phyloP scores from a whole-genome alignment of 2,888 invertebrate species.

The Biston betularia region DNA sequence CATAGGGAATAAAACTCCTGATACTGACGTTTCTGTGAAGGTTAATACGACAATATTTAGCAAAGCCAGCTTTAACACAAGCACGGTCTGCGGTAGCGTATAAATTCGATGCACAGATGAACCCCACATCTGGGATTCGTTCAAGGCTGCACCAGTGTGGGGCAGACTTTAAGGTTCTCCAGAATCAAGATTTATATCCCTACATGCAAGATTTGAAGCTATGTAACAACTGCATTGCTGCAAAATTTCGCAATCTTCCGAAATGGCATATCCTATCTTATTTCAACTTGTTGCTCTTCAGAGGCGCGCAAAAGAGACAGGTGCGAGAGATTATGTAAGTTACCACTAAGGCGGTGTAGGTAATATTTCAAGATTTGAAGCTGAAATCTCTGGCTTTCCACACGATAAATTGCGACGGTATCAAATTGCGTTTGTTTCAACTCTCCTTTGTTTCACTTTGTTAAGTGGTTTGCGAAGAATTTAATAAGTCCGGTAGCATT shows the following conservation, averaged over 20 bases:
- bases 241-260: slow-evolving; percentile 32
- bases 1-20: no score
- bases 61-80: no score
- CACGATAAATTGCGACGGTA: slow-evolving; percentile 29
- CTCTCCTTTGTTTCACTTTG: slow-evolving; percentile 6
- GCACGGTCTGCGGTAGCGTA: no score
- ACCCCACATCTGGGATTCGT: no score
- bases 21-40: no score
- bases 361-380: slow-evolving; percentile 38
- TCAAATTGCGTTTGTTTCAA: slow-evolving; percentile 21
- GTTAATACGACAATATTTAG: no score
- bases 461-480: neutral
- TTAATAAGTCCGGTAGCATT: neutral
- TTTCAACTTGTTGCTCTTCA: slow-evolving; percentile 3
- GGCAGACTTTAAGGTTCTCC: neutral
- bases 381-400: slow-evolving; percentile 27
- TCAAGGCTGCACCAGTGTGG: no score
- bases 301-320: slow-evolving; percentile 11
- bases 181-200: slow-evolving; percentile 4
- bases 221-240: slow-evolving; percentile 18
- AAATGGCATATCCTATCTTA: slow-evolving; percentile 3
- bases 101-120: no score
- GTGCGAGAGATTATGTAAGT: slow-evolving; percentile 12
- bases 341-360: neutral
- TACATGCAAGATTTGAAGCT: neutral